phyloP scores from a whole-genome alignment of 2,797 vertebrate genomes.

The Parotocinclus haroldoi region DNA sequence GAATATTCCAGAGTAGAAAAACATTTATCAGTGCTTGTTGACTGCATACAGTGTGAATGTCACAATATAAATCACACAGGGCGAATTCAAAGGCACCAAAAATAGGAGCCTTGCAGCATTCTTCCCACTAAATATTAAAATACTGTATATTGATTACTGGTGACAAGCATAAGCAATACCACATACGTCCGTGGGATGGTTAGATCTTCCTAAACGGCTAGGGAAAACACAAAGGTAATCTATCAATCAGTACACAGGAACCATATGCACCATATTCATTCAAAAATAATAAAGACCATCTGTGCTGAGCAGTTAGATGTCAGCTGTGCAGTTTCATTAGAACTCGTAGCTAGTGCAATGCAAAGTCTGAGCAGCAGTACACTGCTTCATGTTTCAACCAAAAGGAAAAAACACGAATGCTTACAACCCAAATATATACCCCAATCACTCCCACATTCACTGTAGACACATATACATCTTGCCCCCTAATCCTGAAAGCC shows the following conservation, averaged over 20 bases:
- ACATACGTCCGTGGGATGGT: slow-evolving; percentile 24
- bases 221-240: slow-evolving; percentile 38
- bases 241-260: slow-evolving; percentile 39
- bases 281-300: slow-evolving; percentile 30
- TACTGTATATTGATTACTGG: slow-evolving; percentile 39
- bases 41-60: slow-evolving; percentile 67
- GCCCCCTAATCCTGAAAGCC: slow-evolving; percentile 42
- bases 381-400: slow-evolving; percentile 48
- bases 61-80: slow-evolving; percentile 59
- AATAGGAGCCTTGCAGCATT: slow-evolving; percentile 44
- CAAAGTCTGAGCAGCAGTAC: slow-evolving; percentile 32
- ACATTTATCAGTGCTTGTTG: slow-evolving; percentile 46
- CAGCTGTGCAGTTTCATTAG: slow-evolving; percentile 48
- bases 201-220: slow-evolving; percentile 34
- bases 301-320: slow-evolving; percentile 22
- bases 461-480: slow-evolving; percentile 35
- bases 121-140: slow-evolving; percentile 43
- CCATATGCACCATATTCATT: slow-evolving; percentile 30
- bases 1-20: slow-evolving; percentile 54
- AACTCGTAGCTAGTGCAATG: slow-evolving; percentile 61
- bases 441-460: slow-evolving; percentile 33
- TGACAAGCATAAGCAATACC: slow-evolving; percentile 39
- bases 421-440: slow-evolving; percentile 50
- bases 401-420: slow-evolving; percentile 51
- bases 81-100: slow-evolving; percentile 63